Evolutionary conservation across 1,140 invertebrate genomes (phyloP), one percentile per base, ranked within the genome.

Genomic region (Drosophila pandora): DNA sequence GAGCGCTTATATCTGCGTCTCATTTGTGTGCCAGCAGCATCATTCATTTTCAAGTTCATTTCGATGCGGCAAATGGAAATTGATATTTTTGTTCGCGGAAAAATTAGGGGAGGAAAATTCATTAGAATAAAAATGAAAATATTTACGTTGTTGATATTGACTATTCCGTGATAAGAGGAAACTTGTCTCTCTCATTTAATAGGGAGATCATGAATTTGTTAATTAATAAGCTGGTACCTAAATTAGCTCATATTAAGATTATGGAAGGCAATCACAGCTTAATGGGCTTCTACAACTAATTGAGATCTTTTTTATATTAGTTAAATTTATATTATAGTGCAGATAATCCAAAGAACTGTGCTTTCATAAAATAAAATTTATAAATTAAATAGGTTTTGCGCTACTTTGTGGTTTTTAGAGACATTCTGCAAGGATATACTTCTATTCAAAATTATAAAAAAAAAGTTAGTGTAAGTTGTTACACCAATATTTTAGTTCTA

Each of bases 1-100:
- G 25, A 74, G 61, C 62, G 67, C 22, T 59, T 59, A 39, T 55
- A 67, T 48, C 25, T 59, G 32, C 34, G 30, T n/a, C 23, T 62
- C 32, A 22, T 37, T 47, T 56, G 23, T 60, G 45, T 52, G 32
- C 55, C 54, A 23, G 17, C 49, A n/a, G 17, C 47, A 21, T 52
- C 57, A 45, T 50, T 17, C 21, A 50, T 52, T 53, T 48, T 9
- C 63, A 67, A 65, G 60, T 67, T 67, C 62, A 47, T 39, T 48
- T 39, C 39, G 49, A 54, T 47, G 30, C n/a, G 22, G 8, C 13
- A 55, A 67, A 23, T 69, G 25, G 8, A 67, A 69, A 68, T 34
- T 65, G 64, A 65, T 65, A 48, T 65, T 54, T 30, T 37, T 23
- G 13, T 47, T 22, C 45, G 34, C 53, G 45, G 25, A 59, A 62